Conservation (phyloP, 2,888 invertebrate species). For the Aphodius granarius region DNA sequence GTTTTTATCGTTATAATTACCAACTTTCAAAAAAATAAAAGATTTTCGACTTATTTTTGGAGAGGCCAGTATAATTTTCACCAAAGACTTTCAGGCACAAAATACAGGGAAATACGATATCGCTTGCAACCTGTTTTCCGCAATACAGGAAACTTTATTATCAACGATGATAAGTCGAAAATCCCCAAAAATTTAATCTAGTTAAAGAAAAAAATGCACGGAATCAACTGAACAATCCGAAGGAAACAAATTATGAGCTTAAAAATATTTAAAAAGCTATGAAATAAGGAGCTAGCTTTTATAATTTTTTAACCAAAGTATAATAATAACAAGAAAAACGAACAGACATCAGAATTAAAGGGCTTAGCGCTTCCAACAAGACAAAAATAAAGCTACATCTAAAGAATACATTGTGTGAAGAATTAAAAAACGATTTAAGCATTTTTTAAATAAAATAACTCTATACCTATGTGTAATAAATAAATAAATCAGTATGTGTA, state of each 20-base stretch:
- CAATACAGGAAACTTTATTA: constrained; percentile 25
- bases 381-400: constrained; percentile 3
- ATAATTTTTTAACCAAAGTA: constrained; percentile 41
- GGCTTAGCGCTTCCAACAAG: constrained; percentile 33
- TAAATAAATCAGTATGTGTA: constrained; percentile 12
- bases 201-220: neutral
- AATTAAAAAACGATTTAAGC: constrained; percentile 8
- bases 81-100: neutral
- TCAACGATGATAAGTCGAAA: constrained; percentile 22
- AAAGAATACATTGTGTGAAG: constrained; percentile 21
- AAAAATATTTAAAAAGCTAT: constrained; percentile 32
- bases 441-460: constrained; percentile 11
- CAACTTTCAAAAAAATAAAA: neutral
- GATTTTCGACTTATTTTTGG: neutral
- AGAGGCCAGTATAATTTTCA: neutral
- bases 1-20: constrained; percentile 15
- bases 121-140: neutral
- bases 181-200: neutral
- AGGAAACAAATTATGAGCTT: constrained; percentile 39
- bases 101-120: neutral
- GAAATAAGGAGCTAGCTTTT: constrained; percentile 42
- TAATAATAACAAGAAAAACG: constrained; percentile 5
- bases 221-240: constrained; percentile 36
- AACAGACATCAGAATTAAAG: constrained; percentile 18
- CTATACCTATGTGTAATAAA: neutral